Conservation (phyloP, 2,113 vertebrate species). For the Corythoichthys intestinalis region DNA sequence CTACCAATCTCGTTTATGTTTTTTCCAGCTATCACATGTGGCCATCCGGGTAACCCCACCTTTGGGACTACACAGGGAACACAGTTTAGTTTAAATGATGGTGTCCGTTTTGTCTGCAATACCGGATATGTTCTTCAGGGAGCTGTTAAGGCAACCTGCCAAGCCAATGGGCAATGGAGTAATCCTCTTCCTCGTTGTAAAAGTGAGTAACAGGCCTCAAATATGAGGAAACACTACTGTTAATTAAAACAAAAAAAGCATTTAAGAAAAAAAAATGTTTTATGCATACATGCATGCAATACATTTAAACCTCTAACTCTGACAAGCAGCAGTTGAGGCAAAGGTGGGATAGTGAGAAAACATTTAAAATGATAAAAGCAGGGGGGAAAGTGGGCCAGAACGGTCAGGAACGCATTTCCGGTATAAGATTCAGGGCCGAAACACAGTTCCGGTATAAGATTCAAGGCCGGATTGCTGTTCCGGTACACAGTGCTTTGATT, state of each 20-base stretch:
- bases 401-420: too few relatives aligned
- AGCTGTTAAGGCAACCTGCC: slow-evolving; percentile 79
- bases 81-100: slow-evolving; percentile 93
- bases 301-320: too few relatives aligned
- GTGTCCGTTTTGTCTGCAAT: slow-evolving; percentile 88
- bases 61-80: slow-evolving; percentile 88
- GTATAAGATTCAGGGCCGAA: too few relatives aligned
- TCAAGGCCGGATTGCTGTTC: too few relatives aligned
- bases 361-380: slow-evolving; percentile 27
- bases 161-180: slow-evolving; percentile 93
- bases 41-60: slow-evolving; percentile 90
- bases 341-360: slow-evolving; percentile 2
- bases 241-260: not conserved
- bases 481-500: too few relatives aligned
- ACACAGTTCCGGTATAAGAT: too few relatives aligned
- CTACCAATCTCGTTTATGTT: not conserved
- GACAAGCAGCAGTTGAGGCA: too few relatives aligned
- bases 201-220: slow-evolving; percentile 73
- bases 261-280: too few relatives aligned
- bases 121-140: slow-evolving; percentile 86
- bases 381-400: too few relatives aligned
- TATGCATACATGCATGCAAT: too few relatives aligned
- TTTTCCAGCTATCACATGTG: slow-evolving; percentile 88
- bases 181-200: slow-evolving; percentile 84
- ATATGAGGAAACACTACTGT: too few relatives aligned